Conservation (phyloP, 2,113 vertebrate genomes). For the Cottus gobio region DNA sequence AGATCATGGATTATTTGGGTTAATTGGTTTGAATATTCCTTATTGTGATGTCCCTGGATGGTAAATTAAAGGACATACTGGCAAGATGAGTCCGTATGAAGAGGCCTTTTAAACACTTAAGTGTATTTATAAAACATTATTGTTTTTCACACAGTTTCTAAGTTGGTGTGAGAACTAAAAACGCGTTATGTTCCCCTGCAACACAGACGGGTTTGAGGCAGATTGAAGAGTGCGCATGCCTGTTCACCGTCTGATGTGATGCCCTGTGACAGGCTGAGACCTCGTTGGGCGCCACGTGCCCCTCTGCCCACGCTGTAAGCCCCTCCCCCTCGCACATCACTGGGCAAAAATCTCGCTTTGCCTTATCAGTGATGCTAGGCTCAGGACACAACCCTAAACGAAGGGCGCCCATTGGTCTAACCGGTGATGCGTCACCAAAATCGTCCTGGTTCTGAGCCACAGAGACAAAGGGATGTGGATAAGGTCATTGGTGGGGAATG, state of each 20-base stretch:
- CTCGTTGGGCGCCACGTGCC: slow-evolving; percentile 72
- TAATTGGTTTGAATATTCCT: neutral
- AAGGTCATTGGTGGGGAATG: slow-evolving; percentile 38
- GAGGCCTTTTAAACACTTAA: too few species aligned
- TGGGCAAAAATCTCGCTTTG: slow-evolving; percentile 49
- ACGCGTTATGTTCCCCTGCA: neutral
- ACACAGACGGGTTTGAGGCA: neutral
- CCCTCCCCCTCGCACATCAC: slow-evolving; percentile 60
- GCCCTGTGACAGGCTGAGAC: slow-evolving; percentile 63
- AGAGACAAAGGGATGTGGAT: slow-evolving; percentile 57
- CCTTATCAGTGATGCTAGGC: slow-evolving; percentile 32
- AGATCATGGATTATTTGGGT: neutral
- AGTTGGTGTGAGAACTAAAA: neutral
- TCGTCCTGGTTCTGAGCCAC: slow-evolving; percentile 53
- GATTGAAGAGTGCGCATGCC: slow-evolving; percentile 41
- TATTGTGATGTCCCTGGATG: neutral
- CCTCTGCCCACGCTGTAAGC: slow-evolving; percentile 37
- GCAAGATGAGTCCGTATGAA: neutral
- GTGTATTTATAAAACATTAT: neutral
- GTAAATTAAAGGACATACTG: neutral
- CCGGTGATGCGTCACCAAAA: slow-evolving; percentile 60
- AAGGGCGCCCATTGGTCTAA: slow-evolving; percentile 66
- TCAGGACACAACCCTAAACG: slow-evolving; percentile 33
- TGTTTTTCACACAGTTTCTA: neutral
- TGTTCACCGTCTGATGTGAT: slow-evolving; percentile 73